These are phyloP conservation scores for Pangasius krempfi DNA, from an alignment of 2,797 vertebrate genomes.

Conservation along the genomic window DNA sequence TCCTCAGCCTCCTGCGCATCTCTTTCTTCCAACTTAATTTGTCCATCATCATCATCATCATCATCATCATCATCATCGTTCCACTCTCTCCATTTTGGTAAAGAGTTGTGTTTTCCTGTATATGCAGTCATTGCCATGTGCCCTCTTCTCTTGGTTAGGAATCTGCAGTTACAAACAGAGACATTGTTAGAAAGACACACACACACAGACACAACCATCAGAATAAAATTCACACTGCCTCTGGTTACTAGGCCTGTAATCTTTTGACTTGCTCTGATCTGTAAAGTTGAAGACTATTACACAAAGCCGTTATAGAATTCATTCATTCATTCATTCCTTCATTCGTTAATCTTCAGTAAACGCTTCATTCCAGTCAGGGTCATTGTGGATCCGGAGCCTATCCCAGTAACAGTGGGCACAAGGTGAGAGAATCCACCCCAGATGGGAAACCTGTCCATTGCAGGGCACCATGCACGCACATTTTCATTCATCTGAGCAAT, in stretches of 20 bases:
- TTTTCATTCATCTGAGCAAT: neutral
- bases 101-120: conserved; percentile 71
- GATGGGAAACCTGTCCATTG: neutral
- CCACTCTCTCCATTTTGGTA: conserved; percentile 64
- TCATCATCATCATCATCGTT: conserved; percentile 54
- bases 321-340: neutral
- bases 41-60: conserved; percentile 34
- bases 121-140: conserved; percentile 81
- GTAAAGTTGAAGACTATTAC: neutral
- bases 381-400: neutral
- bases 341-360: no score
- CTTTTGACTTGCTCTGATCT: neutral
- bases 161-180: conserved; percentile 85
- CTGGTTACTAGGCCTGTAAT: neutral
- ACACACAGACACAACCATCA: conserved; percentile 67
- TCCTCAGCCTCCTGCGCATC: conserved; percentile 41
- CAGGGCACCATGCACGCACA: neutral
- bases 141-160: conserved; percentile 88
- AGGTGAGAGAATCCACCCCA: neutral
- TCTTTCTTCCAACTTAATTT: conserved; percentile 39
- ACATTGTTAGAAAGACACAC: conserved; percentile 58
- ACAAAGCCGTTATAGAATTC: neutral
- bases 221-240: conserved; percentile 59
- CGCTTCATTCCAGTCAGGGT: neutral
- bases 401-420: neutral